Evolutionary conservation across 2,797 vertebrate species (phyloP).

Genomic region (Cynodonichthys magdalenae): DNA sequence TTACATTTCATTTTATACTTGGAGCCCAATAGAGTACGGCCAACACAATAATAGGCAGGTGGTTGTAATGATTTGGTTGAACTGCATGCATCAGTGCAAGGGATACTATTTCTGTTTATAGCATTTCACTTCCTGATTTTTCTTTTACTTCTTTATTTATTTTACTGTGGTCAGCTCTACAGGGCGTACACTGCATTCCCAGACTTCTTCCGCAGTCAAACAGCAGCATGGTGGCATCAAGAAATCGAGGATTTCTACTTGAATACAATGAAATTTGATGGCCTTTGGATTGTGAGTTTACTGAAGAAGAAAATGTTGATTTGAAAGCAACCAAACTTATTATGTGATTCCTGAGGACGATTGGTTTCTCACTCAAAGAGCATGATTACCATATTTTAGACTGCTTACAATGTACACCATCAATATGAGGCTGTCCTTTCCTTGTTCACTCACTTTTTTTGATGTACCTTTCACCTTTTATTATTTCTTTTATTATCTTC

Average conservation of each 20-base stretch:
- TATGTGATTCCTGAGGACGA: too few relatives aligned
- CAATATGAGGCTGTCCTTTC: neutral
- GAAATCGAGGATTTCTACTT: slow-evolving; percentile 85
- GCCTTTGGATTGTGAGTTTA: slow-evolving; percentile 91
- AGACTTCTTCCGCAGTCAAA: slow-evolving; percentile 87
- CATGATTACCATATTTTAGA: neutral
- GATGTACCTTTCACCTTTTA: neutral
- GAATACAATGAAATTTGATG: slow-evolving; percentile 84
- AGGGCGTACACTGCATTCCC: slow-evolving; percentile 86
- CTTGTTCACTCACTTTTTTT: neutral
- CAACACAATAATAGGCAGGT: neutral
- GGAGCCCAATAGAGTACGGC: neutral
- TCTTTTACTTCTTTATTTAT: too few relatives aligned
- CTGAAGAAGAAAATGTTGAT: neutral
- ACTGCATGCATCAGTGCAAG: neutral
- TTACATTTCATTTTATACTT: too few relatives aligned
- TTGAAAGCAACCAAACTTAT: too few relatives aligned
- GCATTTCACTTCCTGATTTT: slow-evolving; percentile 8
- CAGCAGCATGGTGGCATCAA: slow-evolving; percentile 85
- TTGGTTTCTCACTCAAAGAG: too few relatives aligned
- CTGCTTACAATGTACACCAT: too few relatives aligned
- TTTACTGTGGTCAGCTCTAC: slow-evolving; percentile 70
- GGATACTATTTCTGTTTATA: neutral
- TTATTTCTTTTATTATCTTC: neutral
- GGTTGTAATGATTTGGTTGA: neutral